Base-by-base conservation (phyloP, 2,888 invertebrate genomes). In the Capitulum mitella region DNA sequence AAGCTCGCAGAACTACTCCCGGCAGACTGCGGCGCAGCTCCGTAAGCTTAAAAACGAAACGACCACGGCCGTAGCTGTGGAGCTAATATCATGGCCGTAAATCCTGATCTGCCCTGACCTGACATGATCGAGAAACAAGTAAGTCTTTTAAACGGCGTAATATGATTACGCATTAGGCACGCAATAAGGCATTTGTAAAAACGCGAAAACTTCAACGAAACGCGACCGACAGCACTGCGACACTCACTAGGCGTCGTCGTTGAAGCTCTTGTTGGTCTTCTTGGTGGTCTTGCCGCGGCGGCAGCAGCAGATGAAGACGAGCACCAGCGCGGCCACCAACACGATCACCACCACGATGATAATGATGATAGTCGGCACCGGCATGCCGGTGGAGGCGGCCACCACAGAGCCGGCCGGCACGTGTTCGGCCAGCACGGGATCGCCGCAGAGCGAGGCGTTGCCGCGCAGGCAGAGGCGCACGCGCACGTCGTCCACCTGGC, bases 401-500 rank as follows among this genome's bases (percentile, higher is more conserved):
- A 81, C 78, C 58, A 78, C 78, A 6, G 82, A 46, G 54, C 43
- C 81, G 80, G 58, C 81, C 80, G 48, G 76, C 77, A 78, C 78
- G 32, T 78, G 32, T 5, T 79, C 48, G 29, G 80, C 80, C 37
- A 29, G 48, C 19, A 51, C 79, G 58, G 78, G 77, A 19, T 46
- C 32, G 16, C 95, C 93, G 86, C 95, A 94, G 82, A 92, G 91
- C 79, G 93, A 92, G 78, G 91, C 90, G 85, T 93, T 93, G 76
- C 91, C 90, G 83, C 92, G 90, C 78, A 95, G 87, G 83, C 96
- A 96, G 54, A 96, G 88, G 83, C 93, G 92, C 29, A 95, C 91
- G 78, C 94, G 88, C 75, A 95, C 90, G 78, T 83, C 61, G 64
- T 70, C 32, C n/a, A 78, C 74, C 29, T 43, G 81, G 79, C 22